These are phyloP conservation scores for Platichthys stellatus DNA, from an alignment of 2,113 vertebrate species.

Conservation along the genomic window DNA sequence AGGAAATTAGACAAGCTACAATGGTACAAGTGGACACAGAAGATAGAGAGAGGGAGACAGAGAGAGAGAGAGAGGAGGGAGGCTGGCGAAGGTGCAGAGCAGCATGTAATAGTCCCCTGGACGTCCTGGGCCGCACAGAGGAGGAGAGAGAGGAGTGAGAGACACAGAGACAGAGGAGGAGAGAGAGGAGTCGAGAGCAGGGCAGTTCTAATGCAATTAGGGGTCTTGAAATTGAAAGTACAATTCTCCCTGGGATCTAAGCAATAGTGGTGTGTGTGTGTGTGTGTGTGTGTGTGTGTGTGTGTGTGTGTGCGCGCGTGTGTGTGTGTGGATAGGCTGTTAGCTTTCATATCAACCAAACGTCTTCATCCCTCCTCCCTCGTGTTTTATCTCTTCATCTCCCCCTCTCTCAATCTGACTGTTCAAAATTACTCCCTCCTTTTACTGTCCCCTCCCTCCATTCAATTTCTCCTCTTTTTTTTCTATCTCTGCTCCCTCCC, in stretches of 20 bases:
- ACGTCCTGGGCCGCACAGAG: conserved; percentile 53
- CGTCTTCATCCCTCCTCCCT: conserved; percentile 63
- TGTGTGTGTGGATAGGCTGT: conserved; percentile 51
- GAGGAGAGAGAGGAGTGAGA: conserved; percentile 37
- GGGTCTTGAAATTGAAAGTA: conserved; percentile 78
- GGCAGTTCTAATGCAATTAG: conserved; percentile 78
- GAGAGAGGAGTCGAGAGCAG: conserved; percentile 54
- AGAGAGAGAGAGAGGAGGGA: conserved; percentile 3
- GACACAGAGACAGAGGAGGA: conserved; percentile 23
- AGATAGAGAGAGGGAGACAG: conserved; percentile 7
- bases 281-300: conserved; percentile 34
- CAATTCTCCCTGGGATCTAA: conserved; percentile 72
- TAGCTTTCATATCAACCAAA: conserved; percentile 72
- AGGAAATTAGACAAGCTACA: conserved; percentile 38
- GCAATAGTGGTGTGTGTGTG: conserved; percentile 29
- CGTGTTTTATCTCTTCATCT: conserved; percentile 30
- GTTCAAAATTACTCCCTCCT: conserved; percentile 36
- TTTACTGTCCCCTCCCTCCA: neutral
- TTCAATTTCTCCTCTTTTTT: neutral
- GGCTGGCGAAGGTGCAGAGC: conserved; percentile 23
- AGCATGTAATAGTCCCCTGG: conserved; percentile 62
- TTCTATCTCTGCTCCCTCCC: neutral
- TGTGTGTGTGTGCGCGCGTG: conserved; percentile 29
- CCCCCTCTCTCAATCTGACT: conserved; percentile 38
- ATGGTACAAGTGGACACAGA: conserved; percentile 15